Evolutionary conservation across 2,113 vertebrate species (phyloP).

Genomic region (Muscicapa adusta): DNA sequence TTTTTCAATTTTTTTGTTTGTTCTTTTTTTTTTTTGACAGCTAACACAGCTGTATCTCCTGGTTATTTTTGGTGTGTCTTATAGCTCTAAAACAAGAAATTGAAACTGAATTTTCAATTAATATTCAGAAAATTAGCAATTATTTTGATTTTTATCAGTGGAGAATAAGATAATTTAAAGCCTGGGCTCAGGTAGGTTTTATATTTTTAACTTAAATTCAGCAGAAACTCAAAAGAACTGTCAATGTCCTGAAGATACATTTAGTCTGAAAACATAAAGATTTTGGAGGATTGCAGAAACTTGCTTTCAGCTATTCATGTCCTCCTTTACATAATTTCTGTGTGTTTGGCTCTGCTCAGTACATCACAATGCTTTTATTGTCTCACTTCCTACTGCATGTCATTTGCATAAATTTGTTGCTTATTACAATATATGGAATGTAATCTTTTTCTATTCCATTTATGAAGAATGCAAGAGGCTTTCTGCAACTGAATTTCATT

Average conservation of each 20-base stretch:
- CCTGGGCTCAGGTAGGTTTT: not conserved
- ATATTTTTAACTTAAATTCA: not conserved
- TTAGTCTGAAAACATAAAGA: not conserved
- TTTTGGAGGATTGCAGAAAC: not conserved
- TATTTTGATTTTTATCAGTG: not conserved
- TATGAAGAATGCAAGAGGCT: not conserved
- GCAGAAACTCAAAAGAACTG: not conserved
- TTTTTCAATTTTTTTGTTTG: not conserved
- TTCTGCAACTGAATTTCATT: not conserved
- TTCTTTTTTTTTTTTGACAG: not conserved
- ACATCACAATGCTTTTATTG: conserved; percentile 22
- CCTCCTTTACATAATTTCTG: not conserved
- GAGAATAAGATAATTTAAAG: not conserved
- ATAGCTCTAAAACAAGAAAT: not conserved
- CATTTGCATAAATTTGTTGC: conserved; percentile 31
- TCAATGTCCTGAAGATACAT: not conserved
- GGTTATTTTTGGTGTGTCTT: not conserved
- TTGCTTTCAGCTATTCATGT: not conserved
- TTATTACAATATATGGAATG: conserved; percentile 6
- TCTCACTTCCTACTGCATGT: not conserved
- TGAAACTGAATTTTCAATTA: not conserved
- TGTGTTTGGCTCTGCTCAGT: not conserved
- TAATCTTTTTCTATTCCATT: not conserved
- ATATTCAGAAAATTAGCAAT: not conserved
- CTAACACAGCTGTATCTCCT: not conserved